Base-by-base conservation (phyloP, 2,888 invertebrate species). In the Oligia latruncula region DNA sequence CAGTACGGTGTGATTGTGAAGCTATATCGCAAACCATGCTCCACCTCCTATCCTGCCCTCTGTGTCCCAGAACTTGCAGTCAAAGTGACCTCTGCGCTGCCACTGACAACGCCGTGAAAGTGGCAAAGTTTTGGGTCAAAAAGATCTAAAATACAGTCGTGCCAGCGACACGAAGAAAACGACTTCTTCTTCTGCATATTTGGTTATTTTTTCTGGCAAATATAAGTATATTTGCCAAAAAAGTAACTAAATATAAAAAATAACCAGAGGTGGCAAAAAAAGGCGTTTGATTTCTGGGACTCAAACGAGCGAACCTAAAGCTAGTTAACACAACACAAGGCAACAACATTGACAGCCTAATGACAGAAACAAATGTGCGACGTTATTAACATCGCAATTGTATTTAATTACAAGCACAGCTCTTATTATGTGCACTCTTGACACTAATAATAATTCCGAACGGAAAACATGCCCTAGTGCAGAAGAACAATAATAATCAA, bases 401-500 rank as follows among this genome's bases (percentile, higher is more conserved):
- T 84, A 82, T 89, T 89, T 91, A 90, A 90, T 88, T 88, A 89
- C 82, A 78, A 76, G 52, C 74, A 70, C 29, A 67, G 74, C 83
- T 78, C 77, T 87, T 83, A 91, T 90, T 91, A 89, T 82, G 85
- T 88, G 83, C 83, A 89, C 86, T 90, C 91, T 92, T 91, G 92
- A 92, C 91, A 92, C 86, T 92, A 93, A 84, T 82, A 77, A 77
- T 82, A 82, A 93, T 89, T 92, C 89, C 75, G 4, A 85, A 86
- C 85, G 88, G 88, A 82, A 90, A 81, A 81, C 78, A 80, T 75
- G 82, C 71, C 84, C 71, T 76, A 86, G 84, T 58, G 64, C 79
- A 84, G 85, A 71, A 64, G 78, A 86, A 85, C 72, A 83, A 91
- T 91, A 93, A 94, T 93, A 93, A 94, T 93, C 91, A 92, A 88